phyloP scores from a whole-genome alignment of 2,888 invertebrate species.

The Xylota segnis region DNA sequence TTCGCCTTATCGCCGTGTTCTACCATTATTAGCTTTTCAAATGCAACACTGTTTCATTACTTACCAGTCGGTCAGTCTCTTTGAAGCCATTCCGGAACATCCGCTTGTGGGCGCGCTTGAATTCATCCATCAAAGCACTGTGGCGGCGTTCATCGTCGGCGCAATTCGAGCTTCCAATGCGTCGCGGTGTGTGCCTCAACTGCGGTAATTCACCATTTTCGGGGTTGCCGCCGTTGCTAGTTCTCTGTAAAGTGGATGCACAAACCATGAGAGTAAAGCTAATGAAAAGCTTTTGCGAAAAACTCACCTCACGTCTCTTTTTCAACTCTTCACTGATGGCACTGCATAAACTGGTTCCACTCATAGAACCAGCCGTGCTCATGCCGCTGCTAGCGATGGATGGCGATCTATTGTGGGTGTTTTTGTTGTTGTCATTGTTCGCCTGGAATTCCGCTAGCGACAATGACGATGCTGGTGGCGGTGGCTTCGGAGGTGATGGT shows the following conservation, averaged over 20 bases:
- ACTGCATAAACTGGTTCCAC: conserved; percentile 86
- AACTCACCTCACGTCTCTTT: conserved; percentile 87
- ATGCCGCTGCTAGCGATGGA: conserved; percentile 75
- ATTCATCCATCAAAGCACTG: conserved; percentile 94
- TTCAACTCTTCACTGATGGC: conserved; percentile 90
- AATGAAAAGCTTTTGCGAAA: background rate
- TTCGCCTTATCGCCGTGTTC: background rate
- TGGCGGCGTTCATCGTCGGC: conserved; percentile 88
- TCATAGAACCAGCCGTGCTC: conserved; percentile 78
- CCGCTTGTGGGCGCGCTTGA: conserved; percentile 93
- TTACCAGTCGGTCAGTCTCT: conserved; percentile 82
- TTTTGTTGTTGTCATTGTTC: conserved; percentile 33
- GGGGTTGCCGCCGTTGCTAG: conserved; percentile 60
- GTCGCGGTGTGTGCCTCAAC: conserved; percentile 66
- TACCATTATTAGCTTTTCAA: conserved; percentile 8
- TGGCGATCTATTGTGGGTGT: conserved; percentile 72
- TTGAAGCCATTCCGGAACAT: conserved; percentile 89
- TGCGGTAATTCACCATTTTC: conserved; percentile 61
- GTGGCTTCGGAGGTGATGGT: conserved; percentile 82
- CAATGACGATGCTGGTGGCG: conserved; percentile 47
- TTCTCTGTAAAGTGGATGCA: conserved; percentile 58
- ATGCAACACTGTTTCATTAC: conserved; percentile 34
- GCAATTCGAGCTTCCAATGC: conserved; percentile 63
- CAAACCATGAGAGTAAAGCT: conserved; percentile 27
- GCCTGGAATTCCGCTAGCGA: conserved; percentile 53